Evolutionary conservation across 2,797 vertebrate genomes (phyloP).

Genomic region (Ibycter americanus): DNA sequence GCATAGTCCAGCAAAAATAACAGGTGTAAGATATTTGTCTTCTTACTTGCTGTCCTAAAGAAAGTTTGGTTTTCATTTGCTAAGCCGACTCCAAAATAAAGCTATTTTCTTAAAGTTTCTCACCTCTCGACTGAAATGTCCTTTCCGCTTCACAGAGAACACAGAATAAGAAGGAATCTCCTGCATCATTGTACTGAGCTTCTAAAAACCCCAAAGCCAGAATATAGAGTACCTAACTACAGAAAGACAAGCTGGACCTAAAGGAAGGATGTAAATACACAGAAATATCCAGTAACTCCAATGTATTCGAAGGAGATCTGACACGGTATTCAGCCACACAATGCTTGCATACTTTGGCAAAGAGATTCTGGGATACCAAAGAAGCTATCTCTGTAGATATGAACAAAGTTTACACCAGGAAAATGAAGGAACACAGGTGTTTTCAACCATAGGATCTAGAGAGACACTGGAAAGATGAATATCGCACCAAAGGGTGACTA

Average conservation of each 20-base stretch:
- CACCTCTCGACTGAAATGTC: background rate
- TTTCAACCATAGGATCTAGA: background rate
- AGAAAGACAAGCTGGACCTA: background rate
- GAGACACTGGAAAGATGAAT: background rate
- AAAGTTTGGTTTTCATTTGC: background rate
- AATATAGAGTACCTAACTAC: accelerated
- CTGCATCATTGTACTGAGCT: background rate
- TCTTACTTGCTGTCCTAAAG: background rate
- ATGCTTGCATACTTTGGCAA: background rate
- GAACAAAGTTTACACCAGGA: background rate
- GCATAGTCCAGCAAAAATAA: background rate
- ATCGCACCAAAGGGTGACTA: background rate
- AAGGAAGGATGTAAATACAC: background rate
- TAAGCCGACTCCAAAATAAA: background rate
- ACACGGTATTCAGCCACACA: background rate
- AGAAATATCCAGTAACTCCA: background rate
- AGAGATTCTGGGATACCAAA: background rate
- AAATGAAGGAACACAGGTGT: background rate
- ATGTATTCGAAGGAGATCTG: background rate
- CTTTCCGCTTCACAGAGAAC: background rate
- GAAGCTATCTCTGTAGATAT: background rate
- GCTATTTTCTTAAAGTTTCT: background rate
- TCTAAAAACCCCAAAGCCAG: background rate
- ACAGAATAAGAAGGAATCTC: background rate
- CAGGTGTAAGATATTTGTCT: background rate